Evolutionary conservation across 92 coral and sea anemone species (phyloP), one percentile per base, ranked within the genome.

Genomic region (Isaurus tuberculatus): DNA sequence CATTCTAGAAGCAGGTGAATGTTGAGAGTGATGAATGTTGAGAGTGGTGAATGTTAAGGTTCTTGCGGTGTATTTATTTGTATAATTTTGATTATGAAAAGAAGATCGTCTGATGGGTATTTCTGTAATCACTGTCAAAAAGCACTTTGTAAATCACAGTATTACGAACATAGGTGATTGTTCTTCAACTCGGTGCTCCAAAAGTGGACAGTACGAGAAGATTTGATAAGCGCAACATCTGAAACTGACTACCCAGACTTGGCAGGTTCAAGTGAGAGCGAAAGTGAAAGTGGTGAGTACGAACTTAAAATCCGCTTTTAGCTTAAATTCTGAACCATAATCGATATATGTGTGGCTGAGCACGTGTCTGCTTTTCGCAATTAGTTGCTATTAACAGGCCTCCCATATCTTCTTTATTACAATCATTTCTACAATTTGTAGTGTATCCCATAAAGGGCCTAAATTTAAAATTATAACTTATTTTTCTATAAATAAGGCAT

Each of bases 151-250:
- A 26, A 36, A 36, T 70, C 75, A 28, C 75, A 70, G 53, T 70
- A 70, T 48, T 70, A 70, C 75, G 75, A 70, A 70, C 75, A 70
- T 16, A 70, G n/a, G 53, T 30, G 75, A 70, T 42, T 70, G 75
- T 70, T 70, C 55, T 70, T 70, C 75, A 70, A 70, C 53, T 25
- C 75, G 44, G 75, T 70, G 57, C 53, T 70, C 7, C 75, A 70
- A 70, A 42, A 70, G 58, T 70, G 75, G 75, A 70, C 55, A 70
- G 22, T 48, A 15, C 23, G 51, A 29, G 53, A 70, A 70, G 75
- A 70, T 37, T 26, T 69, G 74, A 69, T 43, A 34, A 69, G 74
- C 20, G 34, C 74, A 34, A 8, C 74, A 34, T 19, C 74, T 69
- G 42, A 42, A 30, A 36, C 51, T 34, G 74, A 69, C n/a, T 69